These are phyloP conservation scores for Micrasema longulum DNA, from an alignment of 1,140 invertebrate species.

Conservation along the genomic window DNA sequence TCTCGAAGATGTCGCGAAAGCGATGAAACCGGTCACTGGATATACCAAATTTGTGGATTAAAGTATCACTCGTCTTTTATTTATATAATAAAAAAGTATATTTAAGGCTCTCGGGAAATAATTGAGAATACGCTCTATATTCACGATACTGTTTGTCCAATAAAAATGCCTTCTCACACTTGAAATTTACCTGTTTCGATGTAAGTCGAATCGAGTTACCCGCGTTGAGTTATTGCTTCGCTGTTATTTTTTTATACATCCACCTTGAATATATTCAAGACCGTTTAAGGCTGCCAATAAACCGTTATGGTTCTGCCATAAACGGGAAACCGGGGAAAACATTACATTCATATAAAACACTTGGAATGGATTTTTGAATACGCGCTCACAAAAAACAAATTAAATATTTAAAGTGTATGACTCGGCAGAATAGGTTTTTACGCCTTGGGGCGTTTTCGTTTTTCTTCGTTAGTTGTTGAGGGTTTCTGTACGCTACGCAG, in stretches of 20 bases:
- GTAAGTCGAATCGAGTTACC: constrained; percentile 4
- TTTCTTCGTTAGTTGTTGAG: neutral
- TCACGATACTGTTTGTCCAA: no score
- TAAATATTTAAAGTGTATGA: constrained; percentile 15
- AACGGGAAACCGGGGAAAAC: constrained; percentile 24
- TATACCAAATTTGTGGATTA: no score
- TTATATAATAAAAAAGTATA: no score
- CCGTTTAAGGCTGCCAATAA: constrained; percentile 26
- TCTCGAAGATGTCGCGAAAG: no score
- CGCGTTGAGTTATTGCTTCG: constrained; percentile 13
- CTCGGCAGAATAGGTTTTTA: neutral
- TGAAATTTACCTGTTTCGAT: no score
- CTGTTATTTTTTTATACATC: constrained; percentile 22
- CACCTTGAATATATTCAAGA: constrained; percentile 15
- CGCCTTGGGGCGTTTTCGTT: neutral
- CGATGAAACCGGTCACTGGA: no score
- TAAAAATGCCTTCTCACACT: no score
- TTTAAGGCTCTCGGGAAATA: no score
- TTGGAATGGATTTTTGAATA: constrained; percentile 22
- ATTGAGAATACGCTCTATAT: no score
- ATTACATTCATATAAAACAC: constrained; percentile 22
- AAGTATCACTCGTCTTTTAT: no score
- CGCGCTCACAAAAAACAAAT: neutral
- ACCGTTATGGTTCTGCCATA: constrained; percentile 3
- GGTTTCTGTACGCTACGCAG: no score